These are phyloP conservation scores for Brienomyrus longianalis DNA, from an alignment of 2,113 vertebrate species.

Conservation along the genomic window DNA sequence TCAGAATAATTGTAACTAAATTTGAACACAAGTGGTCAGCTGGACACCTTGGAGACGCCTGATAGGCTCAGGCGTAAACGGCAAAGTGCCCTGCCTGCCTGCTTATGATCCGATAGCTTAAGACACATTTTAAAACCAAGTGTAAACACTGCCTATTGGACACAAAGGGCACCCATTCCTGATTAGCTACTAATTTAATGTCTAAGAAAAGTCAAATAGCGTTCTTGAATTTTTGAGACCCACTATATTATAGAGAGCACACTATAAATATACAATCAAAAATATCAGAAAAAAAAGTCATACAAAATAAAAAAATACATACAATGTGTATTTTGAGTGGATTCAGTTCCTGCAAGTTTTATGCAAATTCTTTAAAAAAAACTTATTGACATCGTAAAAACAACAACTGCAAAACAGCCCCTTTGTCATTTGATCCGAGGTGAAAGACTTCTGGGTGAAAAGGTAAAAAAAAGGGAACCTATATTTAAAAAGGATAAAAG, in stretches of 20 bases:
- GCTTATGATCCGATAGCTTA: not conserved
- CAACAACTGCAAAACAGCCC: not conserved
- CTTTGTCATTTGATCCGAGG: conserved; percentile 11
- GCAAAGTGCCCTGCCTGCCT: not conserved
- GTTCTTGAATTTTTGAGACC: not conserved
- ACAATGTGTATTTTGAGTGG: conserved; percentile 16
- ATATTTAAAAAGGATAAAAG: not conserved
- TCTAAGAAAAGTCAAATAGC: not conserved
- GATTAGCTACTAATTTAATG: not conserved
- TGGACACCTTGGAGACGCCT: not conserved
- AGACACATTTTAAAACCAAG: not conserved
- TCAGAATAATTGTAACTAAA: not conserved
- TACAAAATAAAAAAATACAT: conserved; percentile 37
- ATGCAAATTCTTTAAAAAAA: conserved; percentile 36
- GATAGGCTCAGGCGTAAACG: not conserved
- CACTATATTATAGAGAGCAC: conserved; percentile 25
- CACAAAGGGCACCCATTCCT: not conserved
- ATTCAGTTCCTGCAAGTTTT: not conserved
- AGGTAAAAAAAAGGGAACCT: not conserved
- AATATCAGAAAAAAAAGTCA: conserved; percentile 5
- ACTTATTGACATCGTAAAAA: conserved; percentile 22
- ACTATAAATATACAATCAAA: conserved; percentile 25
- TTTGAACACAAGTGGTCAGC: not conserved
- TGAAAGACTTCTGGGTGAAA: not conserved
- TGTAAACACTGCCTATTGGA: not conserved